Evolutionary conservation across 2,797 vertebrate genomes (phyloP).

Genomic region (Chaenodraco wilsoni): DNA sequence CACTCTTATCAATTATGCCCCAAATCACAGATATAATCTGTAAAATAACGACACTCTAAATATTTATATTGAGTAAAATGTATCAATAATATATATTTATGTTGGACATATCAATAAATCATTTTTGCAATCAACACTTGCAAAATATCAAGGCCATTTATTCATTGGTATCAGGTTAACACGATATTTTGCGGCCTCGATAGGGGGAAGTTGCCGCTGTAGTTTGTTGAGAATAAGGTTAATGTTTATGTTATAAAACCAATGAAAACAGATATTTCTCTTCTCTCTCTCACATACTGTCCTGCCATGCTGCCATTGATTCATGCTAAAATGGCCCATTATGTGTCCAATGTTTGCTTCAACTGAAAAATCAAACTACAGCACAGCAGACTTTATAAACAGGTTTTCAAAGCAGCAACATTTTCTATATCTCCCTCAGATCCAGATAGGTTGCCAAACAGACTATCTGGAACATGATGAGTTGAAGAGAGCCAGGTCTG

Average conservation of each 20-base stretch:
- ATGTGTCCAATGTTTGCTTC: not conserved
- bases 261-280: not conserved
- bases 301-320: not conserved
- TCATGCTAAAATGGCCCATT: not conserved
- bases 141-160: not conserved
- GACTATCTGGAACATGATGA: constrained; percentile 76
- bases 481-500: constrained; percentile 84
- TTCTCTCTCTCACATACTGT: not conserved
- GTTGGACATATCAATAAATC: not conserved
- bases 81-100: not conserved
- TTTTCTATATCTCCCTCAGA: constrained; percentile 66
- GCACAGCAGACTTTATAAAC: not conserved
- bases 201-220: not conserved
- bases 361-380: not conserved
- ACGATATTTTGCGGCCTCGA: not conserved
- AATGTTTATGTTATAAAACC: not conserved
- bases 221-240: not conserved
- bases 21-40: too few species aligned
- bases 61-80: not conserved
- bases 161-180: not conserved
- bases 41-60: too few species aligned
- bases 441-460: constrained; percentile 91
- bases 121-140: not conserved
- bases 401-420: not conserved
- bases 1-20: not conserved